Evolutionary conservation across 2,888 invertebrate genomes (phyloP).

Genomic region (Calephelis perditalis): DNA sequence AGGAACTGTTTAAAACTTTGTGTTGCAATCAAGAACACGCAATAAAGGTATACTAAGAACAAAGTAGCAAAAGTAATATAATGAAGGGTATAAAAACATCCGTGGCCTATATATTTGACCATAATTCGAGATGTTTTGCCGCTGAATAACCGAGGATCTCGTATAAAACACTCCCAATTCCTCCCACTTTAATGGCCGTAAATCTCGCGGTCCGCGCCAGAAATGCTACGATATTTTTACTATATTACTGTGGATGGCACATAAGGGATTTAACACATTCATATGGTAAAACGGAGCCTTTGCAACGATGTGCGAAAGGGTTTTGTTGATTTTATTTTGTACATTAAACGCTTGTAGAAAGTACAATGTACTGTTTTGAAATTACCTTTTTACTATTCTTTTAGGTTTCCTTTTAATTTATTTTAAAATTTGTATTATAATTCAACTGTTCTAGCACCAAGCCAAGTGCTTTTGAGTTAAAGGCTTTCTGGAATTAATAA

Average conservation of each 20-base stretch:
- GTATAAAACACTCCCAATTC: constrained; percentile 33
- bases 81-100: background rate
- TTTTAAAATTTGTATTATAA: too few species aligned
- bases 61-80: too few species aligned
- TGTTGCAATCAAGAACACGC: too few species aligned
- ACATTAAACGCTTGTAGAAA: background rate
- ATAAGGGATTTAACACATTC: constrained; percentile 39
- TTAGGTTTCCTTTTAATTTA: too few species aligned
- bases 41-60: too few species aligned
- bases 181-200: constrained; percentile 33
- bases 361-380: constrained; percentile 14
- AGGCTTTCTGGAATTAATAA: too few species aligned
- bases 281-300: constrained; percentile 33
- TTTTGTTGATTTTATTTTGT: constrained; percentile 4
- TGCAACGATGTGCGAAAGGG: constrained; percentile 26
- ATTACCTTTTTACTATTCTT: background rate
- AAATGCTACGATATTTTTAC: constrained; percentile 37
- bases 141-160: constrained; percentile 21
- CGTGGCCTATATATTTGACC: constrained; percentile 3
- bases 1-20: too few species aligned
- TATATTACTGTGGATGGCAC: constrained; percentile 37
- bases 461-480: too few species aligned
- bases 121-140: constrained; percentile 9
- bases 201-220: constrained; percentile 31
- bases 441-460: too few species aligned